Evolutionary conservation across 2,797 vertebrate species (phyloP).

Genomic region (Emys orbicularis): DNA sequence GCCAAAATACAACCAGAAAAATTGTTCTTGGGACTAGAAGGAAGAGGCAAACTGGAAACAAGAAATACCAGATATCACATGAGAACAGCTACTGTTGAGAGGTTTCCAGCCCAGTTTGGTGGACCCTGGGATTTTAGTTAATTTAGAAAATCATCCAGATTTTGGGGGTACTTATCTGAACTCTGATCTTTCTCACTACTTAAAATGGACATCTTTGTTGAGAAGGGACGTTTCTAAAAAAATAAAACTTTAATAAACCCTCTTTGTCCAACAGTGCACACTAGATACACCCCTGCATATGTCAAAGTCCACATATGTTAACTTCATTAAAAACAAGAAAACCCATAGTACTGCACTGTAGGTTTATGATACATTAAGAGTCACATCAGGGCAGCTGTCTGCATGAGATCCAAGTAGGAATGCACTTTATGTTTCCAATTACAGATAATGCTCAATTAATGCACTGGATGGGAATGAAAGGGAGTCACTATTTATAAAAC

Average conservation of each 20-base stretch:
- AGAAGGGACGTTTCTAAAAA: not conserved
- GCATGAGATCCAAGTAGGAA: constrained; percentile 35
- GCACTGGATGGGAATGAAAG: constrained; percentile 39
- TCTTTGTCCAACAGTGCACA: not conserved
- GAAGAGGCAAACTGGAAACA: not conserved
- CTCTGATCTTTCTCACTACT: not conserved
- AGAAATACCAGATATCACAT: not conserved
- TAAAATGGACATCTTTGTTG: not conserved
- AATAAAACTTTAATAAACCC: not conserved
- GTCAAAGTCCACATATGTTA: not conserved
- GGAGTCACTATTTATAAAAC: constrained; percentile 52
- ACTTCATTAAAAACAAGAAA: constrained; percentile 5
- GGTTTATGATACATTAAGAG: constrained; percentile 17
- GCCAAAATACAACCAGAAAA: not conserved
- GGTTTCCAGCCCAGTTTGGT: not conserved
- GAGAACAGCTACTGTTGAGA: too few species aligned
- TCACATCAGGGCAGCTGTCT: constrained; percentile 56
- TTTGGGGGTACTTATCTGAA: not conserved
- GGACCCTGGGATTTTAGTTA: not conserved
- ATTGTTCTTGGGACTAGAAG: not conserved
- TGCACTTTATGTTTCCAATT: constrained; percentile 65
- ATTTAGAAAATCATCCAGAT: not conserved
- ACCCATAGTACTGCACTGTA: not conserved
- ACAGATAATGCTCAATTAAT: constrained; percentile 70
- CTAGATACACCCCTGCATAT: not conserved